A percentile compares a stretch with the other conserved stretches of the same genome.
Evolutionary conservation across 2,888 invertebrate species (phyloP).

Genomic region (Lochmaea crataegi): DNA sequence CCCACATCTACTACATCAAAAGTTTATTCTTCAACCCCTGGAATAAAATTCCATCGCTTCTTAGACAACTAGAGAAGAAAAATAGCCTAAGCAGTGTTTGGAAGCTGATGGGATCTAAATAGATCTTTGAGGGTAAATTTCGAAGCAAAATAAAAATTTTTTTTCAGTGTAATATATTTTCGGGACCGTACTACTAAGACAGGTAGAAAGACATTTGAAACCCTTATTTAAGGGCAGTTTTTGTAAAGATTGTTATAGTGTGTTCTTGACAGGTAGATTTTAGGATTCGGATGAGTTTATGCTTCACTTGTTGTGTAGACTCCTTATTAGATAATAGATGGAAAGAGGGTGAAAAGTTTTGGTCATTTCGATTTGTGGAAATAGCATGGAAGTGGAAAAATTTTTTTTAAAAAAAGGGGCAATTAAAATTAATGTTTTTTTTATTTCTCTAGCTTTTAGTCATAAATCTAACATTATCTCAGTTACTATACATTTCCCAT

Average conservation of each 20-base stretch:
- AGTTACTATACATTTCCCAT: too few species aligned
- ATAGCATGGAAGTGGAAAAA: not conserved
- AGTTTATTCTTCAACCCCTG: not conserved
- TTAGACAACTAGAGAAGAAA: too few species aligned
- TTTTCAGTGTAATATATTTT: slow-evolving; percentile 23
- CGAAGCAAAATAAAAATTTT: not conserved
- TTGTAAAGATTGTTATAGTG: slow-evolving; percentile 56
- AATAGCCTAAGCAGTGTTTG: too few species aligned
- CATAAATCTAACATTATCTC: not conserved
- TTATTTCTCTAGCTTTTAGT: not conserved
- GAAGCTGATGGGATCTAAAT: too few species aligned
- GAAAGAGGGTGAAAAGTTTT: slow-evolving; percentile 50
- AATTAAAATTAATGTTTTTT: not conserved
- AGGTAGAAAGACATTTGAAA: slow-evolving; percentile 55
- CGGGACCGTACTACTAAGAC: slow-evolving; percentile 35
- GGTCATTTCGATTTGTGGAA: slow-evolving; percentile 35
- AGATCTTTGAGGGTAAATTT: too few species aligned
- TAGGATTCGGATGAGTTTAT: slow-evolving; percentile 54
- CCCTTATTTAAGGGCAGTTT: slow-evolving; percentile 59
- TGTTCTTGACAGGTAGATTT: slow-evolving; percentile 60
- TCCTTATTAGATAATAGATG: slow-evolving; percentile 63
- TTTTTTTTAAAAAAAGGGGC: not conserved
- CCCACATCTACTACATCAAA: not conserved
- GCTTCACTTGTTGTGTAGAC: slow-evolving; percentile 62
- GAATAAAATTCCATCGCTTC: too few species aligned